Evolutionary conservation across 2,888 invertebrate genomes (phyloP), one percentile per base, ranked within the genome.

Genomic region (Cinara cedri): DNA sequence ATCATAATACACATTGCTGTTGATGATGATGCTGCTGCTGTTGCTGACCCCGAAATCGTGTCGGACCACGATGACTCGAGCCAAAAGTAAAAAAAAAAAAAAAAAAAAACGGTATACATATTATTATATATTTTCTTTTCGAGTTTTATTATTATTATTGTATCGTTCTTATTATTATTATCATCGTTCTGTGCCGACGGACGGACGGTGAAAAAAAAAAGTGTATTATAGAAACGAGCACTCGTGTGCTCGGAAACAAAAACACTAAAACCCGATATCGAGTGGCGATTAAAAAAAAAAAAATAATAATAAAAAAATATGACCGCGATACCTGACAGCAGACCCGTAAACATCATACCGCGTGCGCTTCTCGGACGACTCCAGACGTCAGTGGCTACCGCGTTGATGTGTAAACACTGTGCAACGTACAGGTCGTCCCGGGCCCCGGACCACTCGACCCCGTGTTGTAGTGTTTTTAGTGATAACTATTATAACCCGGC

Each of bases 191-290:
- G 54, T 13, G 16, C 11, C 14, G 34, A 54, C 54, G 19, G 34
- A 34, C 1, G 24, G 26, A 51, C 0, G 1, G n/a, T 34, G 34
- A 34, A 34, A 34, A 34, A 9, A 13, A 34, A 19, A 44, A 24
- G 19, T n/a, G n/a, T n/a, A n/a, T n/a, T n/a, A 46, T 14, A 42
- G 21, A 55, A 70, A n/a, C 14, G 11, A 42, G 8, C 42, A 51
- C 63, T 74, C 74, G 63, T 76, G 66, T 57, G 66, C 66, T 76
- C 57, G 76, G 65, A 66, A 74, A 74, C 63, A 63, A 74, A 63
- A 74, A 74, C 75, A 55, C 26, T 44, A 24, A 55, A 19, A 21
- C 49, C 1, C n/a, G 65, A 51, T 63, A 66, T 76, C 66, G 66
- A 76, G 76, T 68, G 76, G 66, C 57, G 76, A 76, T 68, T 76